Percentiles rank a stretch among this genome's conserved stretches.
Conservation (phyloP, 2,797 vertebrate genomes). For the Thamnophis elegans region DNA sequence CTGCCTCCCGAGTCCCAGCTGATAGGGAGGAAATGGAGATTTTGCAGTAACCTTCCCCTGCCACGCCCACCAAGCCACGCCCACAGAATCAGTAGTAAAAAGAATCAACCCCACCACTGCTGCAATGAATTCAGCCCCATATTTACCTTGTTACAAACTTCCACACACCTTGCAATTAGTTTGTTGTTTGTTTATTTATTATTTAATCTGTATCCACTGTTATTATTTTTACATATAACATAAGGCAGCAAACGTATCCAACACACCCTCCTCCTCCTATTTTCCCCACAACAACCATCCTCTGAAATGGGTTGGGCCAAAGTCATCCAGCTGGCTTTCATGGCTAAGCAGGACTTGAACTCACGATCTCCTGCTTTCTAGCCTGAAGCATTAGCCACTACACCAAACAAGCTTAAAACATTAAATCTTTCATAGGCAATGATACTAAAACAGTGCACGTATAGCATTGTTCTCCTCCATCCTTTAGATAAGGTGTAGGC, state of each 20-base stretch:
- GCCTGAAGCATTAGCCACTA: neutral
- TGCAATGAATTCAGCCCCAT: slow-evolving; percentile 20
- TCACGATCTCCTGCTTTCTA: neutral
- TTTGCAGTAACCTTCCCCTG: too few relatives aligned
- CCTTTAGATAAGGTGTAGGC: neutral
- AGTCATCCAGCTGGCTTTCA: neutral
- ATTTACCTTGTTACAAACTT: neutral
- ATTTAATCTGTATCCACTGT: neutral
- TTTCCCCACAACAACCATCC: neutral
- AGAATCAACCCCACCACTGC: neutral
- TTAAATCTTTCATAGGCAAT: neutral
- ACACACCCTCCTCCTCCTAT: neutral
- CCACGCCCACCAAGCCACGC: too few relatives aligned
- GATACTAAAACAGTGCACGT: neutral
- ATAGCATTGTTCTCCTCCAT: neutral
- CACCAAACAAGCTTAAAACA: neutral
- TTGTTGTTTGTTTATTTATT: neutral
- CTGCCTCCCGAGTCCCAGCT: too few relatives aligned
- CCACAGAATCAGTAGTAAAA: too few relatives aligned
- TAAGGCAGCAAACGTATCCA: neutral
- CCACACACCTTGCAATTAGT: slow-evolving; percentile 3
- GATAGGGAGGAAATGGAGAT: too few relatives aligned
- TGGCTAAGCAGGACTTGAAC: neutral
- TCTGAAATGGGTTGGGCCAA: neutral
- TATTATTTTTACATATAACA: neutral